A percentile compares a stretch with the other conserved stretches of the same genome.
These are phyloP conservation scores for Pissodes strobi DNA, from an alignment of 1,140 invertebrate genomes.

Conservation along the genomic window DNA sequence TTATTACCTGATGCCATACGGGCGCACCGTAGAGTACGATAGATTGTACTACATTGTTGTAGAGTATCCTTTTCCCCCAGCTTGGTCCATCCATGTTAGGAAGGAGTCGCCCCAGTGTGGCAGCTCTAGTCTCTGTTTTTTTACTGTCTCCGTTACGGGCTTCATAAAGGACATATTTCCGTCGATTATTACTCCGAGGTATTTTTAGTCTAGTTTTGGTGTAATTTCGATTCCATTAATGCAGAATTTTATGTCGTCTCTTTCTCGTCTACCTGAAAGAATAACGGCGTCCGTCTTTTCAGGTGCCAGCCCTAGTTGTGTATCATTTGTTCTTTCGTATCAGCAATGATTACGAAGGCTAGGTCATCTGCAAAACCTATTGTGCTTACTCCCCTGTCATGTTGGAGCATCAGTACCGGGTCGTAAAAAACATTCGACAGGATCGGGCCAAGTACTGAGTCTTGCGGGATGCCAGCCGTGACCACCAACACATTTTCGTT, in stretches of 20 bases:
- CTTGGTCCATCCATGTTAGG: conserved; percentile 20
- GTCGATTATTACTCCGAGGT: conserved; percentile 30
- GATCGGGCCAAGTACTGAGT: too few relatives aligned
- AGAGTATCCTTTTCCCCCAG: conserved; percentile 17
- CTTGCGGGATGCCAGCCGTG: too few relatives aligned
- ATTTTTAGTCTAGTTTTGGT: conserved; percentile 17
- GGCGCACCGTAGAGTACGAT: conserved; percentile 39
- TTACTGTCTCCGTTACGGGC: background rate
- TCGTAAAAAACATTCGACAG: too few relatives aligned
- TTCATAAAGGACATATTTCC: background rate
- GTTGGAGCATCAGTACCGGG: too few relatives aligned
- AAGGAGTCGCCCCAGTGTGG: background rate
- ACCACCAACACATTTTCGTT: too few relatives aligned
- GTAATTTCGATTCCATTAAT: background rate
- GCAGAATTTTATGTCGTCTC: background rate
- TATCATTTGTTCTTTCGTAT: too few relatives aligned
- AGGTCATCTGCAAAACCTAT: too few relatives aligned
- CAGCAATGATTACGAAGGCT: too few relatives aligned
- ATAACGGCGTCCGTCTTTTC: too few relatives aligned
- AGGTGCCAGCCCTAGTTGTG: too few relatives aligned
- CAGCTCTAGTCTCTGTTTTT: background rate
- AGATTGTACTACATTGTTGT: conserved; percentile 35
- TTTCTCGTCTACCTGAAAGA: background rate
- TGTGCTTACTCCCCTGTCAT: too few relatives aligned
- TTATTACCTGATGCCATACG: conserved; percentile 35